phyloP scores from a whole-genome alignment of 2,888 invertebrate species.

The Congeria kusceri region DNA sequence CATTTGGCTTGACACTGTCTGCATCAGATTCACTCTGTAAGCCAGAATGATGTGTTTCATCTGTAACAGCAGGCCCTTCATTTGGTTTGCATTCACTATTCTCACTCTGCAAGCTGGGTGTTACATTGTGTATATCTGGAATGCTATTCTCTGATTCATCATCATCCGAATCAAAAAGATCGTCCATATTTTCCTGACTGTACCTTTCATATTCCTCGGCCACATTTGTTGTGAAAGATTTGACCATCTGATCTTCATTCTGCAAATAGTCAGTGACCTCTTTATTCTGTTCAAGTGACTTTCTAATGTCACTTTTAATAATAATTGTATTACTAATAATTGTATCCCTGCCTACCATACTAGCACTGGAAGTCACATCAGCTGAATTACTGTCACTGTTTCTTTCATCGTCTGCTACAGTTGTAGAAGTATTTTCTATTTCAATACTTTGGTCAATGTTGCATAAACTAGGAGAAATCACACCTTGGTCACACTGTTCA shows the following conservation, averaged over 20 bases:
- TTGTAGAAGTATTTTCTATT: too few relatives aligned
- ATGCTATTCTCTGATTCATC: slow-evolving; percentile 8
- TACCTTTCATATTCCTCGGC: slow-evolving; percentile 73
- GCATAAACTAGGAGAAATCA: too few relatives aligned
- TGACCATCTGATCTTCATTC: slow-evolving; percentile 59
- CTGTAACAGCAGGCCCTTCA: neutral
- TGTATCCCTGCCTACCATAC: slow-evolving; percentile 3
- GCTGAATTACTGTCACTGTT: too few relatives aligned
- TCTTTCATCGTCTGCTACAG: too few relatives aligned
- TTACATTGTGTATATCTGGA: too few relatives aligned
- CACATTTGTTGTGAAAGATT: slow-evolving; percentile 56
- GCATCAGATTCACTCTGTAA: neutral
- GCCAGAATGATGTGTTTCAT: neutral
- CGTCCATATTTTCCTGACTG: slow-evolving; percentile 79
- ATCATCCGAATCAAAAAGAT: slow-evolving; percentile 71
- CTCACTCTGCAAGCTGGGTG: too few relatives aligned
- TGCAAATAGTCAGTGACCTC: slow-evolving; percentile 61
- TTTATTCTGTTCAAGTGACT: slow-evolving; percentile 64
- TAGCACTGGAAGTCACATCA: too few relatives aligned
- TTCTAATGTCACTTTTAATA: slow-evolving; percentile 64
- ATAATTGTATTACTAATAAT: slow-evolving; percentile 43
- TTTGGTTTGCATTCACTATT: neutral
- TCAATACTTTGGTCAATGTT: too few relatives aligned
- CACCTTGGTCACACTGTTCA: too few relatives aligned
- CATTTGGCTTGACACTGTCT: neutral